Conservation (phyloP, 2,888 invertebrate genomes). For the Agonopterix alstromeriana region DNA sequence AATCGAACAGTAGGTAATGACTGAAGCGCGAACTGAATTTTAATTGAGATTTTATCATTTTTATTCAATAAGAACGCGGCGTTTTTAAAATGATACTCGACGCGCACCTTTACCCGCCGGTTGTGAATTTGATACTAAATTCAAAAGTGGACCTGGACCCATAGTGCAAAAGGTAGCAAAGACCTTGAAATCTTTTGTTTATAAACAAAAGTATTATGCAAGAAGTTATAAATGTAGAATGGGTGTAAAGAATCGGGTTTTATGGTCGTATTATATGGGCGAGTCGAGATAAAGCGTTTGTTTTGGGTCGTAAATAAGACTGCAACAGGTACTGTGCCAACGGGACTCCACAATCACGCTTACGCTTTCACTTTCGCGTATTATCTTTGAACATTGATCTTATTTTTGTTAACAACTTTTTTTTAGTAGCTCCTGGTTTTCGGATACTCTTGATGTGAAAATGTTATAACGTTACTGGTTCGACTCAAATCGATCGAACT, state of each 20-base stretch:
- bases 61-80: constrained; percentile 16
- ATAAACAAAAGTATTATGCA: constrained; percentile 75
- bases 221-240: constrained; percentile 53
- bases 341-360: constrained; percentile 67
- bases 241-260: constrained; percentile 60
- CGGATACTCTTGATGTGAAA: no score
- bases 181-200: constrained; percentile 71
- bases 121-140: constrained; percentile 47
- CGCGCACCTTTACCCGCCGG: constrained; percentile 36
- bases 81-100: constrained; percentile 6
- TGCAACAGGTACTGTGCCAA: constrained; percentile 73
- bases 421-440: not conserved
- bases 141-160: constrained; percentile 21
- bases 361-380: constrained; percentile 66
- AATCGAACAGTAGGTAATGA: constrained; percentile 31
- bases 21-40: constrained; percentile 39
- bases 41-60: constrained; percentile 30
- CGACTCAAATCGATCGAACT: no score
- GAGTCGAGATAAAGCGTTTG: constrained; percentile 72
- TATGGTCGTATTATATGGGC: constrained; percentile 68
- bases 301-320: constrained; percentile 76
- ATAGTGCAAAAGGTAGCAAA: constrained; percentile 37
- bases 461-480: no score
- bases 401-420: constrained; percentile 19
- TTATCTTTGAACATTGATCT: constrained; percentile 60